Percentiles rank a stretch among this genome's conserved stretches.
These are phyloP conservation scores for Deilephila porcellus DNA, from an alignment of 2,888 invertebrate genomes.

Conservation along the genomic window DNA sequence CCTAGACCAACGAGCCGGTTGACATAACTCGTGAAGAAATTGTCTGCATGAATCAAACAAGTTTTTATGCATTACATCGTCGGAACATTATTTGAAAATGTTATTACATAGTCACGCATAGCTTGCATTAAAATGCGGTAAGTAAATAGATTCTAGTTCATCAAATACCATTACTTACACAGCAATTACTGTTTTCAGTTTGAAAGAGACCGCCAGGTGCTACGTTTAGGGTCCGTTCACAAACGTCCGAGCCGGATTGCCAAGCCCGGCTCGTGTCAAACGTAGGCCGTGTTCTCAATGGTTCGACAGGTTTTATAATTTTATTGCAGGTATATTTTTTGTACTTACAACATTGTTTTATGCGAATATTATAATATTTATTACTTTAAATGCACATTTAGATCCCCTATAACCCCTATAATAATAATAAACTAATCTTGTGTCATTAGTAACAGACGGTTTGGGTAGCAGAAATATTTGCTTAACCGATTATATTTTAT, in stretches of 20 bases:
- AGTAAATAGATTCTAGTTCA: constrained; percentile 31
- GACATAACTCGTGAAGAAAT: constrained; percentile 13
- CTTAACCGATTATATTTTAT: not conserved
- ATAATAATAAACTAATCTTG: too few relatives aligned
- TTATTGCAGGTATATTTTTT: not conserved
- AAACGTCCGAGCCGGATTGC: not conserved
- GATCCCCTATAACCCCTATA: too few relatives aligned
- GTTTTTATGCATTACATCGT: constrained; percentile 29
- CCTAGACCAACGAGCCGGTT: constrained; percentile 65
- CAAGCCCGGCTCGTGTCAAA: not conserved
- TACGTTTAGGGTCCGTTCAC: not conserved
- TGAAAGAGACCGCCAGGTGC: constrained; percentile 22
- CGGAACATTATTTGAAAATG: constrained; percentile 30
- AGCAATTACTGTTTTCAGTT: constrained; percentile 29
- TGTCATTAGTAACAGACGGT: too few relatives aligned
- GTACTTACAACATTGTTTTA: not conserved
- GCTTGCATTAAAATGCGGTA: constrained; percentile 4
- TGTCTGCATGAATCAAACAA: constrained; percentile 26
- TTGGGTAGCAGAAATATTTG: too few relatives aligned
- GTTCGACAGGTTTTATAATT: not conserved
- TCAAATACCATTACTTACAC: constrained; percentile 27
- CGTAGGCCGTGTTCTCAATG: not conserved
- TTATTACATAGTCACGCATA: constrained; percentile 30
- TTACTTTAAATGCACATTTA: too few relatives aligned
- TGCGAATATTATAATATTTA: too few relatives aligned